Evolutionary conservation across 1,140 invertebrate genomes (phyloP), one percentile per base, ranked within the genome.

Genomic region (Drosophila lowei): DNA sequence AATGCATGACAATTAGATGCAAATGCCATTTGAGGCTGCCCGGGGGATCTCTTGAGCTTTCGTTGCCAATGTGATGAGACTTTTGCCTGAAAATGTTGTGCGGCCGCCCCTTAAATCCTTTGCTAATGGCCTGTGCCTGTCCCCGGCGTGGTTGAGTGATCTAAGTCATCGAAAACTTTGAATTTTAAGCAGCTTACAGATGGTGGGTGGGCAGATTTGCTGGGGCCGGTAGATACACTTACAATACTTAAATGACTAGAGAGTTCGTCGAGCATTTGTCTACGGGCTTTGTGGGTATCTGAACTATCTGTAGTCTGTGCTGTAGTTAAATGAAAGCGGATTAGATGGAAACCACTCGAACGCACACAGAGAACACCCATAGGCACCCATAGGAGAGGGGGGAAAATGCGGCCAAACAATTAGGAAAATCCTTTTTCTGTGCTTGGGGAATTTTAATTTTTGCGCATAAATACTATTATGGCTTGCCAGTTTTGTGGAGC

Each of bases 131-230:
- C 48, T 64, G 49, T 44, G 46, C 49, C 54, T 77, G 63, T 67
- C 42, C 49, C 54, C 18, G 6, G 28, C 34, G 43, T 56, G 71
- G 53, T 65, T 70, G 64, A 78, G 60, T 74, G 79, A 74, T 84
- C 72, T 63, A 55, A 78, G 73, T 83, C 74, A 62, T 62, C 58
- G 57, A 65, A 61, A 74, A 86, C 76, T 86, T 85, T 77, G 64
- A 74, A 86, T 74, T 74, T 74, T 86, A 86, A 86, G 81, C 81
- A 52, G 80, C 81, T 85, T 85, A 80, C 44, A 57, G 52, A 49
- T 65, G 28, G n/a, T 38, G 43, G 13, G 25, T 25, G 13, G 18
- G 9, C 11, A 9, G 11, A 11, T 3, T 3, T 1, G 30, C 28
- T 7, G 18, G 18, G 18, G 1, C 18, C 18, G 1, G 18, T 18